These are phyloP conservation scores for Leptopilina clavipes DNA, from an alignment of 1,140 invertebrate genomes.

Conservation along the genomic window DNA sequence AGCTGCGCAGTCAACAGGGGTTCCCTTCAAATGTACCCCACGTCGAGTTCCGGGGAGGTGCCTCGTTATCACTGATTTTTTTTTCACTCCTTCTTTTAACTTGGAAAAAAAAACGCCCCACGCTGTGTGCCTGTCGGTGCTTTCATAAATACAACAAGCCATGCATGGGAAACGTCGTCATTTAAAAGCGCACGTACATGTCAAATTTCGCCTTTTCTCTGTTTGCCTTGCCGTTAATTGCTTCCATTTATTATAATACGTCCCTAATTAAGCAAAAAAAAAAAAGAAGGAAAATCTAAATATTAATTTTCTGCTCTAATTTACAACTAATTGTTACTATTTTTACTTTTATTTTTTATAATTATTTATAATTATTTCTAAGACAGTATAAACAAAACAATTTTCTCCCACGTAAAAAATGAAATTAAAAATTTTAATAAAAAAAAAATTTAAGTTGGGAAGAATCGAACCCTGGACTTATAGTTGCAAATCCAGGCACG, in stretches of 20 bases:
- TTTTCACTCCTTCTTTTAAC: conserved; percentile 55
- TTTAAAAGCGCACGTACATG: conserved; percentile 53
- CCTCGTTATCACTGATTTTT: conserved; percentile 70
- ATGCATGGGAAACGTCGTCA: conserved; percentile 58
- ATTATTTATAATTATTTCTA: no score
- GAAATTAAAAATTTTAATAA: no score
- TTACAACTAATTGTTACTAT: no score
- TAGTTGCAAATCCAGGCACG: no score
- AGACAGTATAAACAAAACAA: no score
- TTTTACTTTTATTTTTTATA: no score
- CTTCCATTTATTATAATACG: not conserved
- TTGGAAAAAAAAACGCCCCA: conserved; percentile 49
- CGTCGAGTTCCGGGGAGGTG: conserved; percentile 59
- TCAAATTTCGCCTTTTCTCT: conserved; percentile 43
- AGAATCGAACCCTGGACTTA: no score
- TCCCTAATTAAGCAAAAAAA: not conserved
- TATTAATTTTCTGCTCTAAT: no score
- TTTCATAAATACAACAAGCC: conserved; percentile 53
- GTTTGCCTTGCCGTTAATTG: conserved; percentile 18
- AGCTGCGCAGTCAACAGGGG: conserved; percentile 67
- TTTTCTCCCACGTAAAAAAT: no score
- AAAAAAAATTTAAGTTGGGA: no score
- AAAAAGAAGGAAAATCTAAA: not conserved
- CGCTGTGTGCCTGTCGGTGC: conserved; percentile 51
- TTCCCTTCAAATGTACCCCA: conserved; percentile 51